A percentile compares a stretch with the other conserved stretches of the same genome.
These are phyloP conservation scores for Sialis lutaria DNA, from an alignment of 2,888 invertebrate genomes.

Conservation along the genomic window DNA sequence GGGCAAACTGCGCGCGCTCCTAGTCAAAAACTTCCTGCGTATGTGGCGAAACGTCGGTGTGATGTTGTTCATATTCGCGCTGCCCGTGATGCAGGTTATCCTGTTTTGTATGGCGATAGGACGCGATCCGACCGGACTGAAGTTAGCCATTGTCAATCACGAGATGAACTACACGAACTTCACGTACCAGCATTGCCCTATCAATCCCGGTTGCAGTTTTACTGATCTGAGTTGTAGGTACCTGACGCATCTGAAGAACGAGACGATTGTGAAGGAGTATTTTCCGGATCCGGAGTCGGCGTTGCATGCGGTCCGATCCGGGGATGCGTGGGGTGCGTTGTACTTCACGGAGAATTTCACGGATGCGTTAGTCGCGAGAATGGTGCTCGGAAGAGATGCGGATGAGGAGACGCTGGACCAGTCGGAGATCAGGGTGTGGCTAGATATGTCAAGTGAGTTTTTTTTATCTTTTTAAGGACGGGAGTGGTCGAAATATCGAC, in stretches of 20 bases:
- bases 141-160: conserved; percentile 59
- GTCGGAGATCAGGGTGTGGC: conserved; percentile 75
- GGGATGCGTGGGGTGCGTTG: conserved; percentile 76
- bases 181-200: conserved; percentile 25
- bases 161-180: conserved; percentile 32
- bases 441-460: conserved; percentile 73
- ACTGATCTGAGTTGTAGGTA: conserved; percentile 63
- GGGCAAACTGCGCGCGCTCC: conserved; percentile 68
- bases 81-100: conserved; percentile 89
- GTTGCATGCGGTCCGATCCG: conserved; percentile 50
- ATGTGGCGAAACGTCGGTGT: conserved; percentile 90
- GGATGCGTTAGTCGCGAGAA: conserved; percentile 63
- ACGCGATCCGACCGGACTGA: conserved; percentile 66
- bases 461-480: background rate
- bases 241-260: conserved; percentile 52
- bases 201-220: conserved; percentile 47
- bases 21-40: conserved; percentile 75
- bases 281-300: conserved; percentile 51
- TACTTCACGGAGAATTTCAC: conserved; percentile 84
- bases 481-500: no score
- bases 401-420: conserved; percentile 76
- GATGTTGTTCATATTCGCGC: conserved; percentile 82
- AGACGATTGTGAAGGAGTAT: conserved; percentile 51
- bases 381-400: conserved; percentile 62
- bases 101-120: conserved; percentile 87